A percentile compares a stretch with the other conserved stretches of the same genome.
Evolutionary conservation across 2,113 vertebrate species (phyloP).

Genomic region (Hydropotes inermis): DNA sequence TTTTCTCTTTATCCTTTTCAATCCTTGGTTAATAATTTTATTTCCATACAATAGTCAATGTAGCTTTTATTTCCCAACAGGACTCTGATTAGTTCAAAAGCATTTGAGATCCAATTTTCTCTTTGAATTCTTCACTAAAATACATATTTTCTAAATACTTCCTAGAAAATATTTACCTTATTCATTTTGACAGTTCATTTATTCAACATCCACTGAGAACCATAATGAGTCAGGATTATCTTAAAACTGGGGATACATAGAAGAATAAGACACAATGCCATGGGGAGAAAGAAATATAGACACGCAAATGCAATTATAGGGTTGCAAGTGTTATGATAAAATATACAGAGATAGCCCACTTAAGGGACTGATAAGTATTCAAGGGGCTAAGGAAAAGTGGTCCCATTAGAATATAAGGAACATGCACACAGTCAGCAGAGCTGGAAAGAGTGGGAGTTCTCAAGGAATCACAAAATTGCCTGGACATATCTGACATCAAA

Average conservation of each 20-base stretch:
- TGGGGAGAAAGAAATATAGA: neutral
- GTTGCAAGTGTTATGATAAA: neutral
- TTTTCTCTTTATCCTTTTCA: neutral
- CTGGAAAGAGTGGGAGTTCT: neutral
- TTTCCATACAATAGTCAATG: neutral
- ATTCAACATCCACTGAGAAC: neutral
- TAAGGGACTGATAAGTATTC: neutral
- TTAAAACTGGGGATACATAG: neutral
- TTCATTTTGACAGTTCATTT: slow-evolving; percentile 4
- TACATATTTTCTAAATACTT: neutral
- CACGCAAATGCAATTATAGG: neutral
- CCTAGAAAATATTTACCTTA: neutral
- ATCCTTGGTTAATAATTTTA: neutral
- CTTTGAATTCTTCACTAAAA: neutral
- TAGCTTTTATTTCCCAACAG: neutral
- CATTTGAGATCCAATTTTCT: neutral
- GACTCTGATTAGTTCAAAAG: neutral
- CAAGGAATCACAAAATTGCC: neutral
- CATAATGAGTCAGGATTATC: neutral
- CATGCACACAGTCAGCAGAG: neutral
- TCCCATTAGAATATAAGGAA: neutral
- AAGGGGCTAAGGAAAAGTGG: neutral
- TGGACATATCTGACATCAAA: neutral
- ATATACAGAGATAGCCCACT: neutral
- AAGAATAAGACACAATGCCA: neutral